phyloP scores from a whole-genome alignment of 2,888 invertebrate species.

The Prosapia bicincta region DNA sequence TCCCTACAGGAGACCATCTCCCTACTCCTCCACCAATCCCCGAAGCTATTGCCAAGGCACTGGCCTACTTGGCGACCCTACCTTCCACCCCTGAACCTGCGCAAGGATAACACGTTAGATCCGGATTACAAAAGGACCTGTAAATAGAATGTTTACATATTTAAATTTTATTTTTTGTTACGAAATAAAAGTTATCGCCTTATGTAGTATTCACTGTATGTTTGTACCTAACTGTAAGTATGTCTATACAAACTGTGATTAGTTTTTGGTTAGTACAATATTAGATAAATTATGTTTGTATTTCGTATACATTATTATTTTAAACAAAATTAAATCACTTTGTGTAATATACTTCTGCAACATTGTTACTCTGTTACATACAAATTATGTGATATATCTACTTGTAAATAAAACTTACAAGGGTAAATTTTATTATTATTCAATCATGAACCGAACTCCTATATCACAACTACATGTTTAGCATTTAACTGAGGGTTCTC shows the following conservation, averaged over 20 bases:
- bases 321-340: too few species aligned
- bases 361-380: neutral
- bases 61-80: conserved; percentile 62
- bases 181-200: too few species aligned
- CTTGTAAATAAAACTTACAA: conserved; percentile 1
- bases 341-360: too few species aligned
- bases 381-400: neutral
- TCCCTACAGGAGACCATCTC: conserved; percentile 62
- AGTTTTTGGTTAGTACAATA: too few species aligned
- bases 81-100: conserved; percentile 44
- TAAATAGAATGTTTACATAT: conserved; percentile 4
- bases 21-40: conserved; percentile 82
- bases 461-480: too few species aligned
- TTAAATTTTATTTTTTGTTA: neutral
- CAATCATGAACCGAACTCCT: too few species aligned
- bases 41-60: conserved; percentile 63
- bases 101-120: neutral
- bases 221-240: too few species aligned
- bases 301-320: too few species aligned
- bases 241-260: too few species aligned
- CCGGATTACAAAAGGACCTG: neutral
- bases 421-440: neutral
- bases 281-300: too few species aligned
- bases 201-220: too few species aligned
- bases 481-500: too few species aligned